Percentiles rank a stretch among this genome's conserved stretches.
These are phyloP conservation scores for Corythornis leucogaster DNA, from an alignment of 2,797 vertebrate genomes.

Conservation along the genomic window DNA sequence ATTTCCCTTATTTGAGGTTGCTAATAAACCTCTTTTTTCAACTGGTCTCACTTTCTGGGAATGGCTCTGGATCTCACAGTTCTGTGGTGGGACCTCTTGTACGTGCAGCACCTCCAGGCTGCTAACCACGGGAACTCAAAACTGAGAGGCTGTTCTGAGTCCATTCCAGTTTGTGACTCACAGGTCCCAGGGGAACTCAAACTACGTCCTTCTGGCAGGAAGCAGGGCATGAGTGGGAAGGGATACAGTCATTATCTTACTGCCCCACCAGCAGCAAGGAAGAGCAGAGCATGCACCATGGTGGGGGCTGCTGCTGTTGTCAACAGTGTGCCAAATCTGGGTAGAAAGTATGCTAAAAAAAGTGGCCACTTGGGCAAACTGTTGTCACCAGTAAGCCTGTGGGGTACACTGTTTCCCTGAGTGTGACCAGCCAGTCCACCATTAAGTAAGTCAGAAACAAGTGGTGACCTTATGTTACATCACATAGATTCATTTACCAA, in stretches of 20 bases:
- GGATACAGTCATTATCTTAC: not conserved
- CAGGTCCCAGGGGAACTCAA: not conserved
- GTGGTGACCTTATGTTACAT: not conserved
- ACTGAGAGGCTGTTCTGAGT: not conserved
- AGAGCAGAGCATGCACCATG: not conserved
- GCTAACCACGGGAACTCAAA: not conserved
- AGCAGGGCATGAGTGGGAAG: slow-evolving; percentile 6
- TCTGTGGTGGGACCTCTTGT: not conserved
- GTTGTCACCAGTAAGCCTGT: not conserved
- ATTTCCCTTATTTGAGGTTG: not conserved
- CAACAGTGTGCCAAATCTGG: not conserved
- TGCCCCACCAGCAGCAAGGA: not conserved
- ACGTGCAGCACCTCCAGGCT: not conserved
- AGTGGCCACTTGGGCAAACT: rapidly evolving
- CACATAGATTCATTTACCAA: not conserved
- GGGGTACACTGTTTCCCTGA: not conserved
- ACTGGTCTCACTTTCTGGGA: not conserved
- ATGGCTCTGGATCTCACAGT: not conserved
- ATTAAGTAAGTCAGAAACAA: not conserved
- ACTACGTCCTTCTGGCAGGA: not conserved
- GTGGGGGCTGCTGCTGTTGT: not conserved
- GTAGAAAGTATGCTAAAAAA: not conserved
- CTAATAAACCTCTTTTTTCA: not conserved
- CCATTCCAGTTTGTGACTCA: slow-evolving; percentile 15
- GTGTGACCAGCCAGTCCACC: not conserved